A percentile compares a stretch with the other conserved stretches of the same genome.
Conservation (phyloP, 1,140 invertebrate species). For the Popillia japonica region DNA sequence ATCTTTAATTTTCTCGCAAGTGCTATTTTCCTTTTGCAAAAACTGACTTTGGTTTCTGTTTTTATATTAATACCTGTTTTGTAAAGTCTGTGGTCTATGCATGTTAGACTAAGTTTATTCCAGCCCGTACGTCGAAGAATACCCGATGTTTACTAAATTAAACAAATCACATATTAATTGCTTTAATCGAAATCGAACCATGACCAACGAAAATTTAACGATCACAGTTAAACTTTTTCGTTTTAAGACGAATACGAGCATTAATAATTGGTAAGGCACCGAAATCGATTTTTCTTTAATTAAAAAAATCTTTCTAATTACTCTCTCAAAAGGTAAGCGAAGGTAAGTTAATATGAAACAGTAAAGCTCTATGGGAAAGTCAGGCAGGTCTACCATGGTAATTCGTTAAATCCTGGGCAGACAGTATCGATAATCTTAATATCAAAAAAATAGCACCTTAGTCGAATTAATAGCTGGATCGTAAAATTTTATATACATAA, state of each 20-base stretch:
- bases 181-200: constrained; percentile 5
- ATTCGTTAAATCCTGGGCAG: not conserved
- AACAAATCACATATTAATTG: constrained; percentile 13
- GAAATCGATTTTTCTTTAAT: constrained; percentile 26
- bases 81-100: constrained; percentile 37
- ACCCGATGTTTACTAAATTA: constrained; percentile 26
- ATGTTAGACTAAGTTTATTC: constrained; percentile 40
- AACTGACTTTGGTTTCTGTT: not conserved
- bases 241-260: not conserved
- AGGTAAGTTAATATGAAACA: constrained; percentile 43
- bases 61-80: constrained; percentile 23
- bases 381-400: not conserved
- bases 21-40: not conserved
- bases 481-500: not conserved
- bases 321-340: constrained; percentile 42
- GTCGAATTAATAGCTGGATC: not conserved
- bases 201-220: constrained; percentile 23
- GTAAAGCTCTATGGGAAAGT: constrained; percentile 8
- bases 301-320: constrained; percentile 19
- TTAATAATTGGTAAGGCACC: constrained; percentile 23
- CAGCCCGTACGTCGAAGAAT: constrained; percentile 37
- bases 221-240: constrained; percentile 12
- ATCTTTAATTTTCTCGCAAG: not conserved
- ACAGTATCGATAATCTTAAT: not conserved
- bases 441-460: not conserved